Conservation (phyloP, 2,113 vertebrate genomes). For the Cathartes aura region DNA sequence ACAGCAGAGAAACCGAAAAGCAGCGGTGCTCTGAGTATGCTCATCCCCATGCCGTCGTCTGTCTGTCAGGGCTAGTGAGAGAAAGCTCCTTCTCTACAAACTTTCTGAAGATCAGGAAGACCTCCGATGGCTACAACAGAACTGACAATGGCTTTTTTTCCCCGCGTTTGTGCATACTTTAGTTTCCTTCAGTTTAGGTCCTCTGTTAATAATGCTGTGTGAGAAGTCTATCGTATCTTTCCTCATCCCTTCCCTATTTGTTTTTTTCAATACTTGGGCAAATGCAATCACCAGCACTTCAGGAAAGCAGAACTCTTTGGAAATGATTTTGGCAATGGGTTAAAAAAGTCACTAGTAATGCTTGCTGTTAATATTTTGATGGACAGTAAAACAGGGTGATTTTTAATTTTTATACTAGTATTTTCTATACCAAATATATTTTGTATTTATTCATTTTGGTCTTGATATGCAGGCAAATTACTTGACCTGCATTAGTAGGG, state of each 20-base stretch:
- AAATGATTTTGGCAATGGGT: slow-evolving; percentile 54
- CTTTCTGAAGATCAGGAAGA: neutral
- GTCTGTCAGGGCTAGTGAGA: neutral
- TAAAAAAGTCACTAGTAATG: slow-evolving; percentile 49
- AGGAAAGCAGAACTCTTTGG: slow-evolving; percentile 26
- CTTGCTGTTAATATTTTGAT: slow-evolving; percentile 71
- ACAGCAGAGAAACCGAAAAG: slow-evolving; percentile 62
- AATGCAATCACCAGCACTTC: slow-evolving; percentile 76
- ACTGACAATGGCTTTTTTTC: neutral
- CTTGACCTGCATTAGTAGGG: neutral
- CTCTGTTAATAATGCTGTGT: slow-evolving; percentile 18
- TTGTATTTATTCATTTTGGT: slow-evolving; percentile 57
- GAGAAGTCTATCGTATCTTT: neutral
- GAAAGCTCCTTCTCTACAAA: neutral
- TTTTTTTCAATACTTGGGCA: neutral
- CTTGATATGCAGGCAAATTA: neutral
- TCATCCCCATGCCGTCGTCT: slow-evolving; percentile 57
- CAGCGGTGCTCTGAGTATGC: slow-evolving; percentile 69
- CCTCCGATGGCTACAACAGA: neutral
- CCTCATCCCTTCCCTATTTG: neutral
- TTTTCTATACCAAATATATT: slow-evolving; percentile 76
- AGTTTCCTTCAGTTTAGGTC: neutral
- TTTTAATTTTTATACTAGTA: slow-evolving; percentile 76
- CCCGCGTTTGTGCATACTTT: neutral
- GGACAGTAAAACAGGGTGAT: slow-evolving; percentile 73